Evolutionary conservation across 2,113 vertebrate genomes (phyloP), one percentile per base, ranked within the genome.

Genomic region (Hydropotes inermis): DNA sequence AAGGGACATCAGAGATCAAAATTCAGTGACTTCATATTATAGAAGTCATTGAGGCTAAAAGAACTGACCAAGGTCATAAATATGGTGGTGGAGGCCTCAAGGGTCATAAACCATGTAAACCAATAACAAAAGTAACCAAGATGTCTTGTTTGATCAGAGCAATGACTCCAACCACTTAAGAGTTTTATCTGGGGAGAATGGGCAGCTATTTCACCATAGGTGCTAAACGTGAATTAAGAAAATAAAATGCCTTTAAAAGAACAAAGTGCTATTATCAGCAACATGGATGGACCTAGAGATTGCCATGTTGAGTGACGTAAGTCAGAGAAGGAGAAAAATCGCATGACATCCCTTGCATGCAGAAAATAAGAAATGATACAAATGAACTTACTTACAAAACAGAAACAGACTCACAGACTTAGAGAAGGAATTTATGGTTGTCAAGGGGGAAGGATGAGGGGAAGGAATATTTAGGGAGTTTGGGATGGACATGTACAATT

Each of bases 21-120:
- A 95, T 97, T 92, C 94, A 95, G 78, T 95, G 93, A 97, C 92
- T 47, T 98, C 89, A 79, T 95, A 93, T 97, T 96, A 94, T 89
- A 97, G 92, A 94, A 12, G 89, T 93, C 67, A 93, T 6, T 95
- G 86, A 83, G 64, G 83, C 43, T 95, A 79, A 95, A 91, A n/a
- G 45, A 96, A 14, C 78, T 95, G 78, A 78, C 82, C 87, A 89
- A 93, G 85, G 93, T 95, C 36, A 95, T 87, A 97, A 93, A 91
- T 93, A 82, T 89, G 67, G 70, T 30, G 82, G 86, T 97, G 91
- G 76, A 93, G 95, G 67, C 55, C 89, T 93, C 64, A 96, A 95
- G 79, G 52, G 74, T 30, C 91, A 89, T 83, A 96, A 96, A 55
- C 60, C 70, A 67, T 67, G 67, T 91, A 91, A 97, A 88, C 64